These are phyloP conservation scores for Phalanger gymnotis DNA, from an alignment of 2,797 vertebrate genomes.

Conservation along the genomic window DNA sequence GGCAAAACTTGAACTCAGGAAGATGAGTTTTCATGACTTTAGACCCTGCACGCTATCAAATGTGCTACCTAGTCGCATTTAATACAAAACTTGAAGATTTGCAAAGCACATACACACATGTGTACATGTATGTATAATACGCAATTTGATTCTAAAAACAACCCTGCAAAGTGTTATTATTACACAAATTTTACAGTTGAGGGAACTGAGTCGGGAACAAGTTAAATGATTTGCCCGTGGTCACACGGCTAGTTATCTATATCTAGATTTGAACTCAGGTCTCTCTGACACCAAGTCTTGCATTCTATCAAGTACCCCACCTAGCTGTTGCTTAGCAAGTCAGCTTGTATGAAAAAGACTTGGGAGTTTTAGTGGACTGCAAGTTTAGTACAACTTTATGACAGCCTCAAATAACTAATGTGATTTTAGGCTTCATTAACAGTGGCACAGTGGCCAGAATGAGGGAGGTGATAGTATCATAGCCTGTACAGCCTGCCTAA, in stretches of 20 bases:
- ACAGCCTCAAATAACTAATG: background rate
- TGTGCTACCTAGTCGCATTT: background rate
- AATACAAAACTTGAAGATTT: background rate
- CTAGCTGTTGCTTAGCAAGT: background rate
- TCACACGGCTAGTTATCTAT: background rate
- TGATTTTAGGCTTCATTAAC: background rate
- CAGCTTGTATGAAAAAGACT: background rate
- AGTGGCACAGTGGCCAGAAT: background rate
- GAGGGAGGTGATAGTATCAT: background rate
- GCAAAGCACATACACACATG: background rate
- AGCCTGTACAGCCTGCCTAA: background rate
- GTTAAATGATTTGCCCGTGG: background rate
- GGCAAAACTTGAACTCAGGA: background rate
- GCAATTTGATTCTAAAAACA: background rate
- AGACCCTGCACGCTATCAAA: background rate
- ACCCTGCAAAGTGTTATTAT: background rate
- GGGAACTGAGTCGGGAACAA: background rate
- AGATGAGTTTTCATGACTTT: background rate
- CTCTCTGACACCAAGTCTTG: background rate
- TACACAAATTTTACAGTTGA: background rate
- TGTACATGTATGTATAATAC: background rate
- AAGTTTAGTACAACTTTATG: background rate
- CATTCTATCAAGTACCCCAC: background rate
- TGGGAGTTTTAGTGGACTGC: background rate
- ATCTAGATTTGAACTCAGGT: background rate